These are phyloP conservation scores for Misgurnus mizolepis DNA, from an alignment of 2,113 vertebrate species.

Conservation along the genomic window DNA sequence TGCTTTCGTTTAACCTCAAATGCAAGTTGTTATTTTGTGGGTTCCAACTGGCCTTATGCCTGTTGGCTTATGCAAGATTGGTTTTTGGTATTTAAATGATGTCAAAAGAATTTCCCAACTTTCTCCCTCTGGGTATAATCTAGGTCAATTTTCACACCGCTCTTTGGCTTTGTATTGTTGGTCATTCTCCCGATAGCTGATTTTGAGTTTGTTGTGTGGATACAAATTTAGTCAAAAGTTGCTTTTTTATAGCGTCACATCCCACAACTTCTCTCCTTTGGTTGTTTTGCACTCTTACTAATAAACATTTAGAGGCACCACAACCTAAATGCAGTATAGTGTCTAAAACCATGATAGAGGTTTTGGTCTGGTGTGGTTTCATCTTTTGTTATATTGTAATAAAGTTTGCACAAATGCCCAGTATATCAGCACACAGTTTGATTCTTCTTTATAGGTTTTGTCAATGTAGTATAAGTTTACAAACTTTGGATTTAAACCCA, in stretches of 20 bases:
- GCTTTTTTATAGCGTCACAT: neutral
- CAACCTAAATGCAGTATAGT: neutral
- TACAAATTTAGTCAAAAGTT: too few relatives aligned
- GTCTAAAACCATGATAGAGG: neutral
- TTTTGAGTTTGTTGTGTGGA: neutral
- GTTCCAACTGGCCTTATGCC: neutral
- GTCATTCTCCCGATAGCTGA: neutral
- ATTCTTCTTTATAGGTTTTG: too few relatives aligned
- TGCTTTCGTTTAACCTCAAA: slow-evolving; percentile 9
- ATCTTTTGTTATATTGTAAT: neutral
- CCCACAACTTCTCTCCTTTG: neutral
- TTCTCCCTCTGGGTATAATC: neutral
- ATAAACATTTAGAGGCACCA: neutral
- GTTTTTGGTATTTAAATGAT: neutral
- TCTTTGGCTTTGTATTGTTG: neutral
- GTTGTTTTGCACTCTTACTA: neutral
- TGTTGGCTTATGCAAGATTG: neutral
- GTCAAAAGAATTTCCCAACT: neutral
- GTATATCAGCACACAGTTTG: too few relatives aligned
- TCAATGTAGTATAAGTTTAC: too few relatives aligned
- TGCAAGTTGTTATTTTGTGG: slow-evolving; percentile 16
- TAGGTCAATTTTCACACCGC: neutral
- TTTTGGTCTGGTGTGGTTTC: neutral
- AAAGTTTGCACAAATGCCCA: too few relatives aligned
- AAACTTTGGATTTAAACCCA: too few relatives aligned